A percentile compares a stretch with the other conserved stretches of the same genome.
Conservation (phyloP, 2,888 invertebrate species). For the Drosophila hamatofila region DNA sequence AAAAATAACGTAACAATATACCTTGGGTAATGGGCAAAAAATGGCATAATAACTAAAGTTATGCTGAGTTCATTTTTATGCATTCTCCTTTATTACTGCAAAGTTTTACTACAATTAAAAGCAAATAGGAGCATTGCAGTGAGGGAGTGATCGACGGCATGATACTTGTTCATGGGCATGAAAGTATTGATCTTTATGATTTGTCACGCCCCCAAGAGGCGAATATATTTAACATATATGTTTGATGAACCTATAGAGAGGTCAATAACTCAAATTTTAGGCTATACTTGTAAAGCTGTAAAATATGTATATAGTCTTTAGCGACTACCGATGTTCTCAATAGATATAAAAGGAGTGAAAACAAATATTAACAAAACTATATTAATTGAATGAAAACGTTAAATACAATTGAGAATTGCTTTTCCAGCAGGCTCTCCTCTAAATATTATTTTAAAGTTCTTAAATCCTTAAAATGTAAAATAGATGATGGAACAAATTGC, state of each 20-base stretch:
- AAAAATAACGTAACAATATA: neutral
- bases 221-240: neutral
- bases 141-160: neutral
- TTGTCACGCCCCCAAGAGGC: too few species aligned
- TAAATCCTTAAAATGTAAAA: too few species aligned
- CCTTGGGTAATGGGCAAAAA: conserved; percentile 2
- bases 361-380: too few species aligned
- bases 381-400: too few species aligned
- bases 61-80: conserved; percentile 4
- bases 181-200: too few species aligned
- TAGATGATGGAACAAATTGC: neutral
- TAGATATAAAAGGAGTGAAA: too few species aligned
- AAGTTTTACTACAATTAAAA: conserved; percentile 2
- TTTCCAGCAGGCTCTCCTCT: too few species aligned
- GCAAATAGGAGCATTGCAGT: neutral
- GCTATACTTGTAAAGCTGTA: neutral
- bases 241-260: neutral
- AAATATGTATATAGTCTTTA: neutral
- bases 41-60: conserved; percentile 8
- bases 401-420: too few species aligned
- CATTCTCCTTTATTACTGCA: conserved; percentile 1
- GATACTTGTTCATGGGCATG: neutral
- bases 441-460: too few species aligned
- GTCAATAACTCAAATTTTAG: too few species aligned
- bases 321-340: neutral